Evolutionary conservation across 2,888 invertebrate genomes (phyloP).

Genomic region (Orchestes rusci): DNA sequence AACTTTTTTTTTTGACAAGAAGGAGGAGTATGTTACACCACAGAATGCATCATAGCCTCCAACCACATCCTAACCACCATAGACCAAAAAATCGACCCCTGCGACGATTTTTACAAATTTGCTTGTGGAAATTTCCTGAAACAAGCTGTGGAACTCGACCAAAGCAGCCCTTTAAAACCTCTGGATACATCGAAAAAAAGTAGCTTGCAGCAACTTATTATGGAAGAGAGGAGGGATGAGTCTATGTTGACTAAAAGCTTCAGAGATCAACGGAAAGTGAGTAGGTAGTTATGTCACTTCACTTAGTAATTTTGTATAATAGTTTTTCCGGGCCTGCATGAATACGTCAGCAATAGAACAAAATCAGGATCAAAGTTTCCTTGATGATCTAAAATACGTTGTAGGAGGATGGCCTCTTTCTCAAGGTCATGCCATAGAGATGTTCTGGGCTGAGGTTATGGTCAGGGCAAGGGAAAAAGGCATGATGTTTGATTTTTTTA

Average conservation of each 20-base stretch:
- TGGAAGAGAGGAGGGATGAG: constrained; percentile 18
- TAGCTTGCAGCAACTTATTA: constrained; percentile 28
- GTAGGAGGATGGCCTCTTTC: constrained; percentile 36
- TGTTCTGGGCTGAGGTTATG: constrained; percentile 32
- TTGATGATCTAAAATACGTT: constrained; percentile 28
- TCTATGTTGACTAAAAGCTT: constrained; percentile 22
- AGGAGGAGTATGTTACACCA: too few relatives aligned
- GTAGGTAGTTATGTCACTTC: constrained; percentile 4
- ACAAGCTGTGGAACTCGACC: constrained; percentile 15
- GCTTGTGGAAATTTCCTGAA: constrained; percentile 60
- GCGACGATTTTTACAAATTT: constrained; percentile 71
- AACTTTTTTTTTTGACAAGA: too few relatives aligned
- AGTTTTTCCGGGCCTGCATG: constrained; percentile 26
- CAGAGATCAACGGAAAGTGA: constrained; percentile 11
- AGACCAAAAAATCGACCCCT: constrained; percentile 58
- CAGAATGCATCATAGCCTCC: constrained; percentile 70
- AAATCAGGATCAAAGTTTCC: constrained; percentile 26
- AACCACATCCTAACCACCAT: constrained; percentile 59
- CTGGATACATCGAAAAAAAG: constrained; percentile 23
- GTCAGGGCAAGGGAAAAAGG: constrained; percentile 31
- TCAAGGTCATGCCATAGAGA: constrained; percentile 30
- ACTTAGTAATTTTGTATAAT: constrained; percentile 5
- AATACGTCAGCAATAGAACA: constrained; percentile 24
- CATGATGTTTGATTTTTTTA: constrained; percentile 28
- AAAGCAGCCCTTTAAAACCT: constrained; percentile 15